Evolutionary conservation across 2,888 invertebrate genomes (phyloP), one percentile per base, ranked within the genome.

Genomic region (Diaprepes abbreviatus): DNA sequence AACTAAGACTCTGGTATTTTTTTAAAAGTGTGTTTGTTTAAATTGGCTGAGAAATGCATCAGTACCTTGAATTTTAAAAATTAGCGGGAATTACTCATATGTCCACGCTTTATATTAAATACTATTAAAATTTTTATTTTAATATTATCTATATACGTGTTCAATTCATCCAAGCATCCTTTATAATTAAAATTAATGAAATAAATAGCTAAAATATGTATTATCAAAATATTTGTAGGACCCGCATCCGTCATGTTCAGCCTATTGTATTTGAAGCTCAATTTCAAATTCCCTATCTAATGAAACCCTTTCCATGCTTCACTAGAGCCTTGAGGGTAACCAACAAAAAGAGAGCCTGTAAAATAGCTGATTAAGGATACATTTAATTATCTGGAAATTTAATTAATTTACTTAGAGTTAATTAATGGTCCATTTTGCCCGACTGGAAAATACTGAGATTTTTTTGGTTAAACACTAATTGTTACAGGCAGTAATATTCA

Each of bases 311-410:
- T 43, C 43, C 19, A 14, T 21, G 43, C 43, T 21, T 43, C 43
- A 43, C 43, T 21, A 43, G 19, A 43, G 38, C 52, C 48, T 35
- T 45, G 28, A 63, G 45, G 50, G 63, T 21, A 48, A 43, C 43
- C 43, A n/a, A 43, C 43, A 43, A 43, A 43, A 21, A 43, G 43
- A 21, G 43, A 21, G 43, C 43, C 43, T 43, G 43, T 21, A 63
- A 63, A 62, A 50, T 36, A 62, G 50, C 62, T 62, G 50, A 62
- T 62, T 62, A 62, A 50, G 48, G 35, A 35, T 36, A 52, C 50
- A 63, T 63, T 63, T 63, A 63, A 63, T 63, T 63, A 63, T 50
- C 63, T 52, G 63, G 40, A 52, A 63, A 45, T 63, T 63, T 63
- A 52, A 63, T 63, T 63, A 63, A 63, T 63, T 63, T 63, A 16